Percentiles rank a stretch among this genome's conserved stretches.
Evolutionary conservation across 2,888 invertebrate species (phyloP).

Genomic region (Carcina quercana): DNA sequence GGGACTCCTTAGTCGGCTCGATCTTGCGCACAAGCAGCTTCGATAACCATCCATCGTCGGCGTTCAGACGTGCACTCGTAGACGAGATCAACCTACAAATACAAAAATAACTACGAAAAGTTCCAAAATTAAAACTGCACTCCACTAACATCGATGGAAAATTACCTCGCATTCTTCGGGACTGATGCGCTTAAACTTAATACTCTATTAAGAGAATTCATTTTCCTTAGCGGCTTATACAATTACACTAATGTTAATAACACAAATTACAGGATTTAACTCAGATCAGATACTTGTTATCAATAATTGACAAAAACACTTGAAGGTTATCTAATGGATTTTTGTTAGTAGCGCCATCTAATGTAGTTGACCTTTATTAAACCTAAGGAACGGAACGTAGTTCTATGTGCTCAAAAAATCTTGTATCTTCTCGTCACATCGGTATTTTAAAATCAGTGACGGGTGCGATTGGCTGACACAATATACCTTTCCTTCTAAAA

Average conservation of each 20-base stretch:
- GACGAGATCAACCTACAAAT: conserved; percentile 59
- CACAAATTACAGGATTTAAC: conserved; percentile 26
- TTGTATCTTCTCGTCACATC: too few species aligned
- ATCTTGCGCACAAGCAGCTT: conserved; percentile 92
- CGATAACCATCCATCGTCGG: conserved; percentile 88
- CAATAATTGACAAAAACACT: conserved; percentile 67
- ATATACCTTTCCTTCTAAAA: too few species aligned
- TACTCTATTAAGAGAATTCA: conserved; percentile 59
- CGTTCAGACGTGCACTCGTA: conserved; percentile 45
- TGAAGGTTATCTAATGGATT: conserved; percentile 67
- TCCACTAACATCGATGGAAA: conserved; percentile 10
- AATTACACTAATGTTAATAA: conserved; percentile 19
- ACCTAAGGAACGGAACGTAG: conserved; percentile 9
- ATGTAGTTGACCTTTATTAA: conserved; percentile 31
- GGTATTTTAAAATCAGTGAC: too few species aligned
- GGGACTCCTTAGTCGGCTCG: conserved; percentile 96
- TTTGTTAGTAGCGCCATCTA: conserved; percentile 49
- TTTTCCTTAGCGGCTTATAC: conserved; percentile 23
- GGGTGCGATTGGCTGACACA: too few species aligned
- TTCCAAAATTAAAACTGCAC: conserved; percentile 34
- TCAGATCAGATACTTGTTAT: conserved; percentile 49
- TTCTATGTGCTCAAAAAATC: too few species aligned
- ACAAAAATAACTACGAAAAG: conserved; percentile 38
- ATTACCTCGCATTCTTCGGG: conserved; percentile 57
- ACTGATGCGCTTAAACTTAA: conserved; percentile 41